These are phyloP conservation scores for Erythrocercus mccallii DNA, from an alignment of 2,113 vertebrate species.

Conservation along the genomic window DNA sequence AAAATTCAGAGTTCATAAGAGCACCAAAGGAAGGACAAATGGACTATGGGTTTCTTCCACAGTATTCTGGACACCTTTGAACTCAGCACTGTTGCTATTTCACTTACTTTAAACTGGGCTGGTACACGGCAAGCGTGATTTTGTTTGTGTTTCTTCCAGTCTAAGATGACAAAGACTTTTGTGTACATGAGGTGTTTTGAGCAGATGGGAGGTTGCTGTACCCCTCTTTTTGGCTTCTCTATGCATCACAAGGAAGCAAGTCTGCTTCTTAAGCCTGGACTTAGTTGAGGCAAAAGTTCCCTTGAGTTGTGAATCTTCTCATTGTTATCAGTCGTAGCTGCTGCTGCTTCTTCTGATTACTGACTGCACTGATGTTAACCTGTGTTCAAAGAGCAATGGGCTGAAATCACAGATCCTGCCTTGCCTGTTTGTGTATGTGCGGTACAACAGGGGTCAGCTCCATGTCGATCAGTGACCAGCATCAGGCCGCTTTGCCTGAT, in stretches of 20 bases:
- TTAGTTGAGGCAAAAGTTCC: neutral
- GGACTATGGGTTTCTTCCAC: fast-evolving
- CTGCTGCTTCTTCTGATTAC: neutral
- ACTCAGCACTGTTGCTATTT: neutral
- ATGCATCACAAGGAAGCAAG: neutral
- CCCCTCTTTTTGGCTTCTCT: neutral
- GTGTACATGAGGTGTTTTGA: neutral
- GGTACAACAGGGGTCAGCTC: neutral
- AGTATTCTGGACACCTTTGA: neutral
- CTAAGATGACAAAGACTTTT: neutral
- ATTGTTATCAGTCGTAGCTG: neutral
- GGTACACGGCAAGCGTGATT: neutral
- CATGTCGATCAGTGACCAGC: fast-evolving
- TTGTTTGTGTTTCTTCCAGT: neutral
- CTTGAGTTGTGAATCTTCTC: neutral
- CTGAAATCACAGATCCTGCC: fast-evolving
- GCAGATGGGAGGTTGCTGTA: fast-evolving
- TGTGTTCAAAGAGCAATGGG: neutral
- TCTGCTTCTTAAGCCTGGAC: neutral
- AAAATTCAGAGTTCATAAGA: neutral
- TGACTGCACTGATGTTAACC: neutral
- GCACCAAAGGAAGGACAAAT: neutral
- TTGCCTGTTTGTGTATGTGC: fast-evolving
- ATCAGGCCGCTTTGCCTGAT: fast-evolving
- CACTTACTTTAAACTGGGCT: fast-evolving